Base-by-base conservation (phyloP, 1,140 invertebrate genomes). In the Drosophila lini region DNA sequence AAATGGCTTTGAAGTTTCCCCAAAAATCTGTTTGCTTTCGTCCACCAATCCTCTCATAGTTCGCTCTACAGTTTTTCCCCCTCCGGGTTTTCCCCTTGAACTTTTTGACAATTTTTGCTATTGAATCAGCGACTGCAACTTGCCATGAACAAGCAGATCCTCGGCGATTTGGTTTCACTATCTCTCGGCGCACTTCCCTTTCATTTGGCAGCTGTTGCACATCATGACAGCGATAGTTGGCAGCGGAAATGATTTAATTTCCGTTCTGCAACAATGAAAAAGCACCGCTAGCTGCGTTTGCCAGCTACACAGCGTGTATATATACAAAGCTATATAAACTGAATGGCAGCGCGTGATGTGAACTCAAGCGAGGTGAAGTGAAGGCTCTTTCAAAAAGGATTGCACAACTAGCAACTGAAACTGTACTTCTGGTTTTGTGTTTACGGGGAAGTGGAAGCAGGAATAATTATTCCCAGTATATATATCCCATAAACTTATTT, bases 241-340 rank as follows among this genome's bases (percentile, higher is more conserved):
- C 67, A 81, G 73, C 56, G 83, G 80, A 88, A 86, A 88, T 88
- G 82, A 88, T 86, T 88, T 88, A 88, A 86, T 86, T 88, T 86
- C 83, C 82, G 83, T 64, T 86, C 53, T 42, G 19, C 52, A 55
- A 70, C 52, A 75, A 74, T 75, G 52, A 32, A 41, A 62, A 42
- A 32, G 38, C 70, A 53, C 50, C 55, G 40, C 62, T n/a, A 19
- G 19, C 15, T 68, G 60, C 60, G 44, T 52, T 68, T 68, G 64
- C 45, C 64, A 69, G 61, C 61, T 19, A 5, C 22, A 47, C 1
- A n/a, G 22, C 13, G 13, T 9, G 31, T n/a, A 47, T 15, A 38
- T 22, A 55, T 10, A 55, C 32, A 38, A n/a, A 25, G 52, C 52
- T 38, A 38, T 38, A 16, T 32, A 52, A 38, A 13, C 47, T 11